Percentiles rank a stretch among this genome's conserved stretches.
These are phyloP conservation scores for Eurytoma californica DNA, from an alignment of 2,888 invertebrate species.

Conservation along the genomic window DNA sequence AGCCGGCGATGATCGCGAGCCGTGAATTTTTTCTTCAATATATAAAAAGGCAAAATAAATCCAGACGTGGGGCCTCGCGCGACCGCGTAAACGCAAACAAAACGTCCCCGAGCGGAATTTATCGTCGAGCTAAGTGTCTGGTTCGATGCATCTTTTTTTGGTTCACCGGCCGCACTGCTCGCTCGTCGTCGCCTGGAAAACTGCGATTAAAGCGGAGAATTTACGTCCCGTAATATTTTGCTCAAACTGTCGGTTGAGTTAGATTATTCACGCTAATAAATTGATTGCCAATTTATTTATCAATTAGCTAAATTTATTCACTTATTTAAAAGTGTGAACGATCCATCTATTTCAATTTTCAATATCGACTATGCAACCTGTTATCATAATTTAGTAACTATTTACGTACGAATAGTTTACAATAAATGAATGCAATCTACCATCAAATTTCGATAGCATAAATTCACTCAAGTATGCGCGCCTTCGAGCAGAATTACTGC, in stretches of 20 bases:
- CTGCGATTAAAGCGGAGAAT: conserved; percentile 19
- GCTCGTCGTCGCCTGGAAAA: conserved; percentile 23
- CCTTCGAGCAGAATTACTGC: conserved; percentile 7
- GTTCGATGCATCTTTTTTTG: conserved; percentile 38
- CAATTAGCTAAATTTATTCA: neutral
- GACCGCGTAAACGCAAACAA: conserved; percentile 34
- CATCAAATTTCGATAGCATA: neutral
- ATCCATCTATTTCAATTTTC: no score
- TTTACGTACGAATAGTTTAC: neutral
- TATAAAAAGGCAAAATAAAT: conserved; percentile 41
- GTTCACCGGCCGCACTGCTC: neutral
- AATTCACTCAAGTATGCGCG: neutral
- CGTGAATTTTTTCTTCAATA: conserved; percentile 28
- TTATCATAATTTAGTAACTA: no score
- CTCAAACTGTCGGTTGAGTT: neutral
- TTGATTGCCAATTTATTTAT: neutral
- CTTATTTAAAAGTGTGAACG: no score
- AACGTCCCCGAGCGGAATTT: conserved; percentile 40
- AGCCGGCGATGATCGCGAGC: neutral
- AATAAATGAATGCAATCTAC: neutral
- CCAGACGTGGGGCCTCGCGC: conserved; percentile 2
- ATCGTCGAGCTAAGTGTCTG: conserved; percentile 47
- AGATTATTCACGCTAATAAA: neutral
- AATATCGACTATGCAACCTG: no score
- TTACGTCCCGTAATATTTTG: conserved; percentile 1